These are phyloP conservation scores for Gnathochromis pfefferi DNA, from an alignment of 2,113 vertebrate species.

Conservation along the genomic window DNA sequence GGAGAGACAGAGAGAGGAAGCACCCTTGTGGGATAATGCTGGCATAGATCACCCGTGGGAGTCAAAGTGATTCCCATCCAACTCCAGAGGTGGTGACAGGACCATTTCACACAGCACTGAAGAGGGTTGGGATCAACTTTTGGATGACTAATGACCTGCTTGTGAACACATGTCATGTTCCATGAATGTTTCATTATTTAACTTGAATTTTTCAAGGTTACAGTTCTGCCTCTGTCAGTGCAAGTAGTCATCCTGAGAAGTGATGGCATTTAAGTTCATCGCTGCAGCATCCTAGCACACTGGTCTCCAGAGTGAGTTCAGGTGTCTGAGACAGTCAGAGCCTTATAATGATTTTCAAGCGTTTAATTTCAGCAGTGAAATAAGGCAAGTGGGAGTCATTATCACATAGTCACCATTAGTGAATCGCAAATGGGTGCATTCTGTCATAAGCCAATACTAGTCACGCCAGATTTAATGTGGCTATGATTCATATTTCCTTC, in stretches of 20 bases:
- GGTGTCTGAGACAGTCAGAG: neutral
- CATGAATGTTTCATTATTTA: constrained; percentile 8
- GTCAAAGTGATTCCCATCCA: neutral
- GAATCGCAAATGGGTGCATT: neutral
- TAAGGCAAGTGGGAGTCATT: neutral
- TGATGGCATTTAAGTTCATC: neutral
- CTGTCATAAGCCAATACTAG: neutral
- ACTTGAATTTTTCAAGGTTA: constrained; percentile 12
- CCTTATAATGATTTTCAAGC: neutral
- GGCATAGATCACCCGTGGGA: neutral
- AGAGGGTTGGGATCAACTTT: neutral
- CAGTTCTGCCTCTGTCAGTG: neutral
- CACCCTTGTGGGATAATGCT: neutral
- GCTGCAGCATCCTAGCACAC: neutral
- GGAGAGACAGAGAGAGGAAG: neutral
- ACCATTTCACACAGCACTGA: neutral
- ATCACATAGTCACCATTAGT: neutral
- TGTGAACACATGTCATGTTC: neutral
- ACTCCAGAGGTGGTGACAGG: neutral
- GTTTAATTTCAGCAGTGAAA: neutral
- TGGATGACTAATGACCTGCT: constrained; percentile 6
- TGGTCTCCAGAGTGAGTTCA: neutral
- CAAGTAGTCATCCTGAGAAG: neutral
- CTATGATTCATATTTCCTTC: neutral
- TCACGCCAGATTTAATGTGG: neutral